These are phyloP conservation scores for Abscondita cerata DNA, from an alignment of 2,888 invertebrate genomes.

Conservation along the genomic window DNA sequence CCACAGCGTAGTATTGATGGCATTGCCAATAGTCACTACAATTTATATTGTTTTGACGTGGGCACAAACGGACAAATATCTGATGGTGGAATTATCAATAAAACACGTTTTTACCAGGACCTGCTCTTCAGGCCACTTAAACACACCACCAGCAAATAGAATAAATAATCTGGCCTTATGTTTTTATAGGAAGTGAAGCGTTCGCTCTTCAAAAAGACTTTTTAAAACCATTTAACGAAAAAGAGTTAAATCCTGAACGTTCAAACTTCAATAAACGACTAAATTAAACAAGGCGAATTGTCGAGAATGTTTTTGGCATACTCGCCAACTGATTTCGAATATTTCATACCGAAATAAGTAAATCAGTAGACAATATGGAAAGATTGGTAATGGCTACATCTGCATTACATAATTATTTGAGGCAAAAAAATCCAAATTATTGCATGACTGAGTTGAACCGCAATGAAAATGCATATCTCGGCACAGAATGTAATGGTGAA, in stretches of 20 bases:
- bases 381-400: too few relatives aligned
- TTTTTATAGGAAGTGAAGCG: background rate
- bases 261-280: background rate
- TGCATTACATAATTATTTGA: background rate
- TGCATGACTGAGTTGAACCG: too few relatives aligned
- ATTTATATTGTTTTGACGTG: too few relatives aligned
- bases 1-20: too few relatives aligned
- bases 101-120: too few relatives aligned
- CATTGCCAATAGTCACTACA: too few relatives aligned
- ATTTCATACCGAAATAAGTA: background rate
- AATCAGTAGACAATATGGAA: background rate
- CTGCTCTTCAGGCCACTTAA: too few relatives aligned
- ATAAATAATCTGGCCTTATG: background rate
- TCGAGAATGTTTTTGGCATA: too few relatives aligned
- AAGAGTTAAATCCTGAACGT: background rate
- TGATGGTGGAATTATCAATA: too few relatives aligned
- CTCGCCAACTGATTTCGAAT: background rate
- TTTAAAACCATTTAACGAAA: background rate
- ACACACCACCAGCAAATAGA: background rate
- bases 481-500: too few relatives aligned
- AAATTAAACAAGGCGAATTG: background rate
- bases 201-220: background rate
- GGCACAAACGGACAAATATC: too few relatives aligned
- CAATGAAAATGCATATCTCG: too few relatives aligned
- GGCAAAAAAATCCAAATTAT: background rate